These are phyloP conservation scores for Fringilla coelebs DNA, from an alignment of 2,797 vertebrate genomes.

Conservation along the genomic window DNA sequence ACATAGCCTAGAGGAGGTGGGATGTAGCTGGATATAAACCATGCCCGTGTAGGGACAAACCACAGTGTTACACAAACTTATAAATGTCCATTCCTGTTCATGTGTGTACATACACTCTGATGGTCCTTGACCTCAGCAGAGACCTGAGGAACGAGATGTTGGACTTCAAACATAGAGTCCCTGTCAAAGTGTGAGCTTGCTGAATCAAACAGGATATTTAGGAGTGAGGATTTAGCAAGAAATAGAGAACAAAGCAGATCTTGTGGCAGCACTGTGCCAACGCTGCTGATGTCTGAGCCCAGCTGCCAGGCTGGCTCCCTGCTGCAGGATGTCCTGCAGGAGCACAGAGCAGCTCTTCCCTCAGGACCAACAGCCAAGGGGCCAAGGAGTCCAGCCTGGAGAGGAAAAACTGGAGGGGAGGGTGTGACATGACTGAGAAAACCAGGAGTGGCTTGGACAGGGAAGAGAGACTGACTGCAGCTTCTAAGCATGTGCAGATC, in stretches of 20 bases:
- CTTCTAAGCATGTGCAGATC: not conserved
- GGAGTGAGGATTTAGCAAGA: not conserved
- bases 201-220: not conserved
- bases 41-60: rapidly evolving
- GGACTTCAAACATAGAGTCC: not conserved
- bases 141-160: not conserved
- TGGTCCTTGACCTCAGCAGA: not conserved
- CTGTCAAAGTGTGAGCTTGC: not conserved
- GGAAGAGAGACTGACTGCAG: not conserved
- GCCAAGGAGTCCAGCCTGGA: not conserved
- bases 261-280: rapidly evolving
- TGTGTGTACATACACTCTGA: not conserved
- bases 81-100: not conserved
- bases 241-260: not conserved
- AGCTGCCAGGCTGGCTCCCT: not conserved
- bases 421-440: not conserved
- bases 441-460: not conserved
- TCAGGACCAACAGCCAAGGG: not conserved
- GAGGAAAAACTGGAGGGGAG: not conserved
- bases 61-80: rapidly evolving
- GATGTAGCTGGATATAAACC: not conserved
- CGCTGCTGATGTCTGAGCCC: not conserved
- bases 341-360: not conserved
- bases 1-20: no score
- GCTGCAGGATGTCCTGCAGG: not conserved